Percentiles rank a stretch among this genome's conserved stretches.
phyloP scores from a whole-genome alignment of 2,888 invertebrate genomes.

The Synergus gifuensis region DNA sequence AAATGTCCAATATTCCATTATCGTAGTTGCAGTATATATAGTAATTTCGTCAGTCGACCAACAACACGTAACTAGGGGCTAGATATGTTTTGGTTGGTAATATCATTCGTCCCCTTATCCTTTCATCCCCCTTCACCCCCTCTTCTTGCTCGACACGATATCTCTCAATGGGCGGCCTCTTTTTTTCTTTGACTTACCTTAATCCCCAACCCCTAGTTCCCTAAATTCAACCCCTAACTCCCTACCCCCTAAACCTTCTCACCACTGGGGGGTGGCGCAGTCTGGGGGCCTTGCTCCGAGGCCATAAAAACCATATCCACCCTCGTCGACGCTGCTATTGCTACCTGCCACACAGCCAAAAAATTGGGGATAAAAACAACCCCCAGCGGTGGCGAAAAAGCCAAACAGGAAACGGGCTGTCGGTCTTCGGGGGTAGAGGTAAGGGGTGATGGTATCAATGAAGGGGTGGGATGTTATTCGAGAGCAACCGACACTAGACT shows the following conservation, averaged over 20 bases:
- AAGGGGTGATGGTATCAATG: conserved; percentile 4
- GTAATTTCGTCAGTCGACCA: conserved; percentile 56
- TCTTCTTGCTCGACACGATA: conserved; percentile 11
- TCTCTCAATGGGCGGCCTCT: conserved; percentile 32
- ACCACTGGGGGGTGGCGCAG: background rate
- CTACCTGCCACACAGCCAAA: background rate
- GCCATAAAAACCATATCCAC: conserved; percentile 23
- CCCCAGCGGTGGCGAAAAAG: background rate
- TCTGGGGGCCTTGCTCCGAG: background rate
- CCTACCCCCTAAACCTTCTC: background rate
- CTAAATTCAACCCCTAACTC: background rate
- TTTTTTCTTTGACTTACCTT: background rate
- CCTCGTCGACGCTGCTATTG: background rate
- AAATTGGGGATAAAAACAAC: background rate
- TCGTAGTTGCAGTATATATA: conserved; percentile 49
- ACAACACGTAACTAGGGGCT: conserved; percentile 56
- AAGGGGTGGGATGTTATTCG: background rate
- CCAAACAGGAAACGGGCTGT: conserved; percentile 12
- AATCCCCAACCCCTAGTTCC: background rate
- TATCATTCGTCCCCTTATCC: conserved; percentile 37
- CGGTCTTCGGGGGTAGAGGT: background rate
- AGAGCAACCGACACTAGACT: conserved; percentile 9
- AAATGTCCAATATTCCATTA: conserved; percentile 56
- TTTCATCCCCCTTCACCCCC: background rate
- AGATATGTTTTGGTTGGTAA: conserved; percentile 53